Percentiles rank a stretch among this genome's conserved stretches.
phyloP scores from a whole-genome alignment of 2,888 invertebrate genomes.

The Ceriagrion tenellum region DNA sequence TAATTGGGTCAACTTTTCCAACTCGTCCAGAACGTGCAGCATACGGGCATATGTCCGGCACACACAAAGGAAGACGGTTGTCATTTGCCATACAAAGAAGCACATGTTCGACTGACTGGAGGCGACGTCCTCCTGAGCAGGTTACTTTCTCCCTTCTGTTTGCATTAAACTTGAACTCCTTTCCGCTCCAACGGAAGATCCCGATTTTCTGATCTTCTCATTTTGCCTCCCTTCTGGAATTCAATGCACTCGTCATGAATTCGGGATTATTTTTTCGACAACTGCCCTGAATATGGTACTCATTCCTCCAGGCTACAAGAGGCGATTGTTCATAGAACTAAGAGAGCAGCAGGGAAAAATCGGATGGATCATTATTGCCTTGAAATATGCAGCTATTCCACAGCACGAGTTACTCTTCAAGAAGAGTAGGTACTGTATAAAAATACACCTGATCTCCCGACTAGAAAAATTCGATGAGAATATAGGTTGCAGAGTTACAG shows the following conservation, averaged over 20 bases:
- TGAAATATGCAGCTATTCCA: background rate
- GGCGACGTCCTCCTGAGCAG: background rate
- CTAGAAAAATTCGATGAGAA: too few relatives aligned
- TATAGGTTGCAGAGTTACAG: too few relatives aligned
- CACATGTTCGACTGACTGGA: background rate
- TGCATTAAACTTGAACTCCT: background rate
- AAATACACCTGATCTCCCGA: too few relatives aligned
- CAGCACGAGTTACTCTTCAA: too few relatives aligned
- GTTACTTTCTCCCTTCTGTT: background rate
- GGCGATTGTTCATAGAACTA: background rate
- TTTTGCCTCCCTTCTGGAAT: background rate
- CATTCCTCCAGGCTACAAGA: background rate
- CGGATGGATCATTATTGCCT: background rate
- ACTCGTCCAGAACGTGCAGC: too few relatives aligned
- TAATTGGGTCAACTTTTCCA: too few relatives aligned
- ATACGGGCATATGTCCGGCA: too few relatives aligned
- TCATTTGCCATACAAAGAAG: too few relatives aligned
- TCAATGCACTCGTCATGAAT: background rate
- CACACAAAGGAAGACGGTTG: too few relatives aligned
- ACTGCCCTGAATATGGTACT: background rate
- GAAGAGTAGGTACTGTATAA: too few relatives aligned
- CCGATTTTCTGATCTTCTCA: background rate
- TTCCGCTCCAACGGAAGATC: background rate
- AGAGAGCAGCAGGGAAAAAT: background rate
- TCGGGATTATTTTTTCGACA: background rate